Evolutionary conservation across 1,140 invertebrate genomes (phyloP).

Genomic region (Polypedilum vanderplanki): DNA sequence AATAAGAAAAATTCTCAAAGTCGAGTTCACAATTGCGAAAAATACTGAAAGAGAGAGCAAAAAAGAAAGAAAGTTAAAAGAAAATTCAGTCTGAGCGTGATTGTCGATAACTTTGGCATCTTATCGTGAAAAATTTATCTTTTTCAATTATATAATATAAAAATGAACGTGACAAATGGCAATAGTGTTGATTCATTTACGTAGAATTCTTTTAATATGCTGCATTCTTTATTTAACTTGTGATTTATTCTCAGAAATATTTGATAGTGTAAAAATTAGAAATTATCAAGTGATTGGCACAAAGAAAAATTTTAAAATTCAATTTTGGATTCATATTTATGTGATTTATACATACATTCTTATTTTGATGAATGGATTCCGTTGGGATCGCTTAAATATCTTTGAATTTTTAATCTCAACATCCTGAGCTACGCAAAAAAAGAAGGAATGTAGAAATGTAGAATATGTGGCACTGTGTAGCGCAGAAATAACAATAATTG

Average conservation of each 20-base stretch:
- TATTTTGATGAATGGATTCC: constrained; percentile 2
- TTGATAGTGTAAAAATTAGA: neutral
- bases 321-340: constrained; percentile 17
- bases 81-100: constrained; percentile 10
- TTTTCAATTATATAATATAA: too few species aligned
- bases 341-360: neutral
- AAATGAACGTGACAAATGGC: neutral
- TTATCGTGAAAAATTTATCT: neutral
- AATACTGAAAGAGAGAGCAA: neutral
- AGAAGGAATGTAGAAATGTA: neutral
- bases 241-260: neutral
- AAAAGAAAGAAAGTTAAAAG: constrained; percentile 20
- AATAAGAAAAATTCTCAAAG: constrained; percentile 8
- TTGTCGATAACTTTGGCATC: constrained; percentile 16
- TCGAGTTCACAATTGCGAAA: neutral
- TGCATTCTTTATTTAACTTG: constrained; percentile 16
- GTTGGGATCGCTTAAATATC: neutral
- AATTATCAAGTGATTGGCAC: neutral
- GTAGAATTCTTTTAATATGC: neutral
- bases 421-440: constrained; percentile 14
- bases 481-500: constrained; percentile 13
- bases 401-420: neutral
- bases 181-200: neutral
- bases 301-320: constrained; percentile 20
- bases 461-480: neutral